Base-by-base conservation (phyloP, 2,888 invertebrate species). In the Hedya salicella region DNA sequence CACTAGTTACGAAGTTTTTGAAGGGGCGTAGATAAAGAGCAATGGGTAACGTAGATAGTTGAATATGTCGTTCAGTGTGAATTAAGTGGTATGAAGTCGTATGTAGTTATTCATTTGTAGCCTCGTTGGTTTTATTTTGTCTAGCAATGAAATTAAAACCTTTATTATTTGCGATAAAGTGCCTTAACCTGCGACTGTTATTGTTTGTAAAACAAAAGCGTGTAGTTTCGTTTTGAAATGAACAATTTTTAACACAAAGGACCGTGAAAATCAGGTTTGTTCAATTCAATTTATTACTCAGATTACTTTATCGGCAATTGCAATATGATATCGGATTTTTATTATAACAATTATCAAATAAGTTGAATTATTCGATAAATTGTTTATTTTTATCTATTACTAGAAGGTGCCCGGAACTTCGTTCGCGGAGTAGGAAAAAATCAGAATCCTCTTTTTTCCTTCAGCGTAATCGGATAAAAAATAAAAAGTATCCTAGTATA, bases 101-200 rank as follows among this genome's bases (percentile, higher is more conserved):
- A 53, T 65, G 52, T 65, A 65, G 46, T 53, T 53, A 65, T 60
- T 65, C 39, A 59, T 65, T 59, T 59, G 52, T 46, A 36, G 21
- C 16, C 21, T 59, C 36, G 39, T 40, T 60, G 19, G 52, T 65
- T 65, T 65, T 65, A 65, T 65, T 65, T 60, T 46, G 59, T 65
- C 65, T 60, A 60, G 53, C 46, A 48, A 65, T 65, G 52, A 65
- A 57, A 65, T 65, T 60, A 52, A 48, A 56, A 32, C 46, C 65
- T 19, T 53, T 65, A 52, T 65, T 59, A 44, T 65, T 60, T 25
- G 39, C 17, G 16, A 65, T 53, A 52, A 60, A 65, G 59, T 53
- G 30, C 44, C 30, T 46, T 65, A 48, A 53, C 60, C 65, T 65
- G 65, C 50, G 17, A 39, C 25, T 3, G 57, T 21, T 44, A 53